These are phyloP conservation scores for Trichosurus vulpecula DNA, from an alignment of 2,797 vertebrate genomes.

Conservation along the genomic window DNA sequence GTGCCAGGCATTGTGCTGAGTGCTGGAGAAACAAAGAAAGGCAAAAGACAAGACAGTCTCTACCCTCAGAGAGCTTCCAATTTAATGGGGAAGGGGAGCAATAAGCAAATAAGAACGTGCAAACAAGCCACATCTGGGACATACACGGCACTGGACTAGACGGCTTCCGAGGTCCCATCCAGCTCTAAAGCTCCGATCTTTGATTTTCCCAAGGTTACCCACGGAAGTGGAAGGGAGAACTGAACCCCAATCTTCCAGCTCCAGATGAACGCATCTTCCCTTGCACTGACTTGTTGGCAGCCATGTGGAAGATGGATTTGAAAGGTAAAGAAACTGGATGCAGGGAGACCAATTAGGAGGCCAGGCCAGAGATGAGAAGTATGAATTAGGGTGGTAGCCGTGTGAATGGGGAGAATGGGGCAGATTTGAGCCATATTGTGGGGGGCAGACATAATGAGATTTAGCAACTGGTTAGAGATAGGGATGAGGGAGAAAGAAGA, in stretches of 20 bases:
- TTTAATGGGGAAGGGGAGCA: background rate
- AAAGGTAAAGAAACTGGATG: background rate
- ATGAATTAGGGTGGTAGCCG: background rate
- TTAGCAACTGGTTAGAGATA: background rate
- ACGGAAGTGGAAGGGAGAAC: background rate
- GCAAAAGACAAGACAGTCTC: background rate
- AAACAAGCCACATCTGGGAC: background rate
- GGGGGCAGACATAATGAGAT: background rate
- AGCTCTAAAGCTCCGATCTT: background rate
- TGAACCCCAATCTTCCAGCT: background rate
- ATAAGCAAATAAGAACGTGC: background rate
- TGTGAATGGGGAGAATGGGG: background rate
- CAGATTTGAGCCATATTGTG: background rate
- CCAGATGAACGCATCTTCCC: background rate
- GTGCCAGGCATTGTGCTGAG: background rate
- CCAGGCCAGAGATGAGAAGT: background rate
- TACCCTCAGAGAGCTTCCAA: background rate
- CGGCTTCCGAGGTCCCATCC: background rate
- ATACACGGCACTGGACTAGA: background rate
- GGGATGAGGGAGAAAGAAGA: background rate
- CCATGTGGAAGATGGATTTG: background rate
- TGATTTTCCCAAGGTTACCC: background rate
- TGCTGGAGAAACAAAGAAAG: background rate
- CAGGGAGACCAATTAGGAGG: background rate
- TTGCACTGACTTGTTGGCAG: background rate